Percentiles rank a stretch among this genome's conserved stretches.
These are phyloP conservation scores for Chrysolophus pictus DNA, from an alignment of 2,797 vertebrate species.

Conservation along the genomic window DNA sequence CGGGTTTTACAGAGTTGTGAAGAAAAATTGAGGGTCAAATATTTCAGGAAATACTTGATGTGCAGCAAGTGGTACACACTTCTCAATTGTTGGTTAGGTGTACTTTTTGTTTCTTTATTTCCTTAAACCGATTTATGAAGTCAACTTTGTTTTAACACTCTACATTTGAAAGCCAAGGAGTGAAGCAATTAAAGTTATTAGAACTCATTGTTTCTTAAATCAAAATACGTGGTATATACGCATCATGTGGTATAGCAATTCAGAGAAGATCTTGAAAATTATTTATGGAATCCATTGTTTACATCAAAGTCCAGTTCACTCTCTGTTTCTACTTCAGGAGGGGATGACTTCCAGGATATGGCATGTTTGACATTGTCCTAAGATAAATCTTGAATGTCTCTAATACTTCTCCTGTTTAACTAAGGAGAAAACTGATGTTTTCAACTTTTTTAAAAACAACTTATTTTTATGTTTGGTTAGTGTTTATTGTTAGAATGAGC, in stretches of 20 bases:
- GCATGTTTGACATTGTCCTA: background rate
- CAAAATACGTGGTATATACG: background rate
- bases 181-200: slow-evolving; percentile 11
- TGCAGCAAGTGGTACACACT: background rate
- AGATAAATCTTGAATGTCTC: background rate
- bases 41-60: background rate
- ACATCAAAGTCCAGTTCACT: slow-evolving; percentile 6
- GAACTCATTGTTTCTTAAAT: background rate
- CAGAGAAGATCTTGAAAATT: background rate
- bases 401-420: background rate
- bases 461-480: background rate
- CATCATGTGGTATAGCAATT: background rate
- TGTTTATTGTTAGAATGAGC: background rate
- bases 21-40: background rate
- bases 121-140: background rate
- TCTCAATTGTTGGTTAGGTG: background rate
- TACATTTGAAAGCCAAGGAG: background rate
- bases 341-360: slow-evolving; percentile 40
- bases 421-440: background rate
- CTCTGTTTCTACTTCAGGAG: background rate
- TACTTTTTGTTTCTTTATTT: background rate
- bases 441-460: background rate
- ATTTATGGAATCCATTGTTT: slow-evolving; percentile 14
- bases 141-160: slow-evolving; percentile 12
- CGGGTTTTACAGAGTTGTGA: background rate